Conservation (phyloP, 2,888 invertebrate species). For the Agapostemon virescens region DNA sequence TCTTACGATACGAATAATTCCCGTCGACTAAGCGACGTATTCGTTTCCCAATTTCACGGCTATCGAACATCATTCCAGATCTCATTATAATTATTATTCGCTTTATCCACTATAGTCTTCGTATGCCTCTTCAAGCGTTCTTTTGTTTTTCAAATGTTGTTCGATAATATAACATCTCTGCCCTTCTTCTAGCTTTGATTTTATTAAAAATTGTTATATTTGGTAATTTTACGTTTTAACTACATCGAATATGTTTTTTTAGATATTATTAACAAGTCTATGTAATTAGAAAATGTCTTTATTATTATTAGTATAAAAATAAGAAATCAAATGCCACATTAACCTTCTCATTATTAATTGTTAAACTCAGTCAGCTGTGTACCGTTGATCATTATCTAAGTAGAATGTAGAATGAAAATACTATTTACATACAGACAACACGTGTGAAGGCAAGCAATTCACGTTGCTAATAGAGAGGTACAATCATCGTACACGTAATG, state of each 20-base stretch:
- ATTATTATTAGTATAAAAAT: constrained; percentile 2
- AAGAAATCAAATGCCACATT: not conserved
- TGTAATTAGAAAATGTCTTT: not conserved
- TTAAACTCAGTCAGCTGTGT: not conserved
- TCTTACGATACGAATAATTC: constrained; percentile 76
- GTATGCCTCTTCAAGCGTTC: constrained; percentile 1
- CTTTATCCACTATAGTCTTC: constrained; percentile 2
- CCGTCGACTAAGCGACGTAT: constrained; percentile 73
- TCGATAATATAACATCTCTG: constrained; percentile 37
- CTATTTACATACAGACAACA: constrained; percentile 6
- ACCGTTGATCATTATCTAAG: constrained; percentile 1
- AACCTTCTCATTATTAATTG: constrained; percentile 1
- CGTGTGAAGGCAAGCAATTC: not conserved
- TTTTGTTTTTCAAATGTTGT: constrained; percentile 13
- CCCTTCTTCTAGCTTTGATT: constrained; percentile 1
- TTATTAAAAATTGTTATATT: not conserved
- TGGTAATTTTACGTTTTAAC: not conserved
- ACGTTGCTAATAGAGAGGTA: not conserved
- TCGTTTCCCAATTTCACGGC: constrained; percentile 74
- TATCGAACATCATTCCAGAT: constrained; percentile 73
- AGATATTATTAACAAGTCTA: not conserved
- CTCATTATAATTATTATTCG: constrained; percentile 43
- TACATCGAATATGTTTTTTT: not conserved
- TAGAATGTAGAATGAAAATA: constrained; percentile 4
- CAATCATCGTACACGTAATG: not conserved